phyloP scores from a whole-genome alignment of 2,113 vertebrate genomes.

The Bungarus multicinctus region DNA sequence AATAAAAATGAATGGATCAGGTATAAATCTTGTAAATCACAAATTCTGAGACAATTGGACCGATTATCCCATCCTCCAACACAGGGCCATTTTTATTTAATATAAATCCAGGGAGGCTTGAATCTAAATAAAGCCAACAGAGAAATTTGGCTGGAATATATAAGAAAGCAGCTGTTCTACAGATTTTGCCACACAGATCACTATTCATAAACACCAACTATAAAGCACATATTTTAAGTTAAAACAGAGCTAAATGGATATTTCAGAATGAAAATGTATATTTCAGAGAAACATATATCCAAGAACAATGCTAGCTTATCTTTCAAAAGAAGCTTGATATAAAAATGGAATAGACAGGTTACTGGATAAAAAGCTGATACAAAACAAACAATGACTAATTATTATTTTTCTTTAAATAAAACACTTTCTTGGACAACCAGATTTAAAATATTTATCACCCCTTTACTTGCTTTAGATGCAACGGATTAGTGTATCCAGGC shows the following conservation, averaged over 20 bases:
- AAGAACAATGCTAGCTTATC: background rate
- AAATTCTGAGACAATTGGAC: background rate
- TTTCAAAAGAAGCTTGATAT: background rate
- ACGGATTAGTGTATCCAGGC: background rate
- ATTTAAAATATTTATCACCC: background rate
- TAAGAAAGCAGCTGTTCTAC: background rate
- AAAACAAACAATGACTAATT: background rate
- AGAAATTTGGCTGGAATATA: background rate
- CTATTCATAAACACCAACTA: background rate
- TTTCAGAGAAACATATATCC: background rate
- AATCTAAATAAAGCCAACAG: background rate
- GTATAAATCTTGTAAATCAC: background rate
- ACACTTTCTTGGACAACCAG: background rate
- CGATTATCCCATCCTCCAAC: background rate
- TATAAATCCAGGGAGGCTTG: background rate
- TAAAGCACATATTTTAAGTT: background rate
- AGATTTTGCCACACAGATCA: background rate
- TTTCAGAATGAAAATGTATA: background rate
- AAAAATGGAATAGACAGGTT: background rate
- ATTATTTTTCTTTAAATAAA: background rate
- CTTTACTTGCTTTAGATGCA: background rate
- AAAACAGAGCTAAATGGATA: background rate
- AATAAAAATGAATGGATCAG: background rate
- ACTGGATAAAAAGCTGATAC: background rate
- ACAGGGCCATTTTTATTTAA: background rate